Base-by-base conservation (phyloP, 1,140 invertebrate genomes). In the Aricia agestis region DNA sequence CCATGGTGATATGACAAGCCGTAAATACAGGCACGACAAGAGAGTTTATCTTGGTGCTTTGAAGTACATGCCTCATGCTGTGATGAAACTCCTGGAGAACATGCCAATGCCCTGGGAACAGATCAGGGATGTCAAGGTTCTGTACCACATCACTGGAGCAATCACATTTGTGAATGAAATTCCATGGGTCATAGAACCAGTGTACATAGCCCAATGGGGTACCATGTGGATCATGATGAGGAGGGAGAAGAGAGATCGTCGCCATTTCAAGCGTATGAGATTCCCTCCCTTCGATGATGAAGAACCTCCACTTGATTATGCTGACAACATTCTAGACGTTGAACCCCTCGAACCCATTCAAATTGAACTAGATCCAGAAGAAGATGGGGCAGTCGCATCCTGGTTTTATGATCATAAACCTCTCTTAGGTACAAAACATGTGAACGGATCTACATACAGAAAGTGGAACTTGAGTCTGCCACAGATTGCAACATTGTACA, bases 191-290 rank as follows among this genome's bases (percentile, higher is more conserved):
- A 98, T 99, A 84, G 99, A 99, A 86, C 99, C 99, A 4, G 96
- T 99, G 1, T 99, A 99, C 85, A 98, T 99, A 79, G 98, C 98
- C 13, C 99, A 99, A 91, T 99, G 99, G 99, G 99, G 98, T 66
- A 98, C 99, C 6, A 99, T 99, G 98, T 99, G 99, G 99, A 99
- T 99, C 76, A 99, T 99, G 98, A 99, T 99, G 98, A 93, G 99
- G 78, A 94, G 99, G 77, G 99, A 99, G 85, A 99, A 99, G 90
- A 92, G 99, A 74, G 99, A 99, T 94, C 95, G 99, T 86, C 94
- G 99, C 52, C 99, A 99, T 92, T 99, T 99, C 85, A 99, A 99
- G 91, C 93, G 99, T 76, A 99, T 99, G 99, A 94, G 99, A 78
- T 99, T 99, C 87, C 99, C 99, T 41, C 99, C 99, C 1, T 99